Evolutionary conservation across 1,140 invertebrate species (phyloP).

Genomic region (Ips nitidus): DNA sequence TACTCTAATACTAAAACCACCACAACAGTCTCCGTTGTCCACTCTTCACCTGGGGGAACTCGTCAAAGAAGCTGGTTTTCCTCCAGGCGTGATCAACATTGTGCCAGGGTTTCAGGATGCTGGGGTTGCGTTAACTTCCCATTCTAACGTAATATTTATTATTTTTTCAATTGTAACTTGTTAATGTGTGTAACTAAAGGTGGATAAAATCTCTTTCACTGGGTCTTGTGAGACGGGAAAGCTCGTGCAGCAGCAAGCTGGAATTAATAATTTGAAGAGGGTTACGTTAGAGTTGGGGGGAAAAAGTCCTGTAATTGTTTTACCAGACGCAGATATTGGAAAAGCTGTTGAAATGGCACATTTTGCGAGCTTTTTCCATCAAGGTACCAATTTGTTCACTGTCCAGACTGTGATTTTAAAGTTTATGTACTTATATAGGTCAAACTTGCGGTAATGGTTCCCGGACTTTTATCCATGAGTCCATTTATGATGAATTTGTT

Average conservation of each 20-base stretch:
- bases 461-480: constrained; percentile 88
- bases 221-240: constrained; percentile 91
- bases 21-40: constrained; percentile 95
- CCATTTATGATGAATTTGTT: constrained; percentile 96
- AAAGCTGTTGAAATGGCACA: constrained; percentile 80
- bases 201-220: constrained; percentile 75
- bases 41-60: constrained; percentile 88
- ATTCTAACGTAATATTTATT: constrained; percentile 54
- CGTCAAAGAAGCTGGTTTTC: constrained; percentile 84
- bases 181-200: constrained; percentile 44
- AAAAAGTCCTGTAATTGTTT: constrained; percentile 92
- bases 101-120: constrained; percentile 87
- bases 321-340: constrained; percentile 81
- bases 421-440: not conserved
- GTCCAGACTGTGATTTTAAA: not conserved
- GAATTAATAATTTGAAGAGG: constrained; percentile 82
- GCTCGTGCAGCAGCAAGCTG: constrained; percentile 79
- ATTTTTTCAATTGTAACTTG: constrained; percentile 56
- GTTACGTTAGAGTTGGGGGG: constrained; percentile 93
- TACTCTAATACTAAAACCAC: constrained; percentile 89
- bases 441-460: constrained; percentile 71
- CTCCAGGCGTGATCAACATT: constrained; percentile 84
- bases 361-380: constrained; percentile 84
- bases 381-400: constrained; percentile 53
- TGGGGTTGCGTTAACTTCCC: constrained; percentile 79